These are phyloP conservation scores for Lycaon pictus DNA, from an alignment of 2,113 vertebrate species.

Conservation along the genomic window DNA sequence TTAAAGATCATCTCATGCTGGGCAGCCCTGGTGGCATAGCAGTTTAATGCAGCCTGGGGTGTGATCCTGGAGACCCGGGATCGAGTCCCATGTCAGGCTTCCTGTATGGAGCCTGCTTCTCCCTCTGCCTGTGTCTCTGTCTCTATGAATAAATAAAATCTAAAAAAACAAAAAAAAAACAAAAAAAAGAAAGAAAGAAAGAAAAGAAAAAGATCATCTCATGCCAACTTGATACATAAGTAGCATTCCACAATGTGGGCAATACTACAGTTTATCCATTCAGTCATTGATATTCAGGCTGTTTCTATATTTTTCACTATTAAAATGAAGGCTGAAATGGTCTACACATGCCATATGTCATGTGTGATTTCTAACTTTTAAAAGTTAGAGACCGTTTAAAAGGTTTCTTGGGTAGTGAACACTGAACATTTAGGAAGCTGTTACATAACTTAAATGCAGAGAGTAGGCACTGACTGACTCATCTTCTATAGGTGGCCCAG, in stretches of 20 bases:
- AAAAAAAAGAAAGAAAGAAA: neutral
- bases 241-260: neutral
- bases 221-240: neutral
- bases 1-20: neutral
- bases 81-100: too few relatives aligned
- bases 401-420: neutral
- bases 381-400: neutral
- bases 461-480: neutral
- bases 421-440: neutral
- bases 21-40: too few relatives aligned
- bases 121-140: too few relatives aligned
- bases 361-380: constrained; percentile 19
- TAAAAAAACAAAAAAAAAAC: too few relatives aligned
- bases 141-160: too few relatives aligned
- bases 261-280: neutral
- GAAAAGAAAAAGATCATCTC: neutral
- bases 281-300: neutral
- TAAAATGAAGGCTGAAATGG: constrained; percentile 4
- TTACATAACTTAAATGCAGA: neutral
- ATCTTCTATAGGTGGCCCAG: neutral
- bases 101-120: too few relatives aligned
- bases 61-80: too few relatives aligned
- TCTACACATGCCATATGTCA: neutral
- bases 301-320: neutral
- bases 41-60: too few relatives aligned